Base-by-base conservation (phyloP, 2,113 vertebrate species). In the Corydoras maculifer region DNA sequence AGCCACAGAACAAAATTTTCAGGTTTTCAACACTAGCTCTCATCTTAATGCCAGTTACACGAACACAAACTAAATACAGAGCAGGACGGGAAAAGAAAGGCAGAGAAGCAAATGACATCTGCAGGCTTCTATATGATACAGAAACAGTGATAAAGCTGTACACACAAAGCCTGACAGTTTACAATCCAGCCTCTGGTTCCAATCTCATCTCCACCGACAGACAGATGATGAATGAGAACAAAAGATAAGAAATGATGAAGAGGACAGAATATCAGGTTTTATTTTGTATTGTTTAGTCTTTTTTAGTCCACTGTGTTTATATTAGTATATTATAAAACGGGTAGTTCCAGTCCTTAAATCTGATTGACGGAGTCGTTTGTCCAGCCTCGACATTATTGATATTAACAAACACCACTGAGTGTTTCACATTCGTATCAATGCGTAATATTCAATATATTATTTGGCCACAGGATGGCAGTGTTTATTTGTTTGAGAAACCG, bases 51-150 rank as follows among this genome's bases (percentile, higher is more conserved):
- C 12, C 65, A 58, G 72, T 67, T 65, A 69, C 63, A 69, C 15
- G 29, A 58, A 77, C 69, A 65, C 48, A 78, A 75, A 77, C 74
- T 14, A 77, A 82, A 79, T 77, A 78, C 65, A 58, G 60, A 80
- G 57, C 61, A 11, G 15, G 32, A 59, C 25, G n/a, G 61, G 60
- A 63, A 69, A 69, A 69, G 58, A 67, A 70, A 29, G 60, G 72
- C 73, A 78, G 35, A 31, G 50, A 50, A 65, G 65, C 9, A n/a
- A 64, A 72, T 31, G 68, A 69, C 15, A 78, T 61, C 48, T 10
- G 35, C 11, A 61, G 69, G 35, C 35, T 43, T 43, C 25, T 53
- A 60, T 70, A 63, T 8, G 8, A 69, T 63, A 68, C 25, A 74
- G 13, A 59, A 65, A 69, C 5, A 53, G 31, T 69, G 48, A 71